Percentiles rank a stretch among this genome's conserved stretches.
phyloP scores from a whole-genome alignment of 2,888 invertebrate species.

The Micoletzkya japonica region DNA sequence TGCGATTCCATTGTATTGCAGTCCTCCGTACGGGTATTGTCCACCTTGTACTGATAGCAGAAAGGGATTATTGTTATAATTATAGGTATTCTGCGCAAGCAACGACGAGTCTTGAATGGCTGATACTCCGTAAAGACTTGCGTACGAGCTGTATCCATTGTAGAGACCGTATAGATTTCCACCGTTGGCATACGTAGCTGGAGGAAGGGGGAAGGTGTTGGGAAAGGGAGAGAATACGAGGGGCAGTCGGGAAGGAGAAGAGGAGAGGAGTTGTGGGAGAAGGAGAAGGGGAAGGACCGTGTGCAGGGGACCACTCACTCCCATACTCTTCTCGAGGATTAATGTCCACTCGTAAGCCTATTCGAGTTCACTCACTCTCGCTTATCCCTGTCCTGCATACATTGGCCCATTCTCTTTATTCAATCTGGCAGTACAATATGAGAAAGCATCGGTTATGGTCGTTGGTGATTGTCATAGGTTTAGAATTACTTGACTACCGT shows the following conservation, averaged over 20 bases:
- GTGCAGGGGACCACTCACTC: no score
- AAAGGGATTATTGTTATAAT: no score
- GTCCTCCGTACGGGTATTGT: constrained; percentile 1
- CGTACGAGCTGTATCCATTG: constrained; percentile 10
- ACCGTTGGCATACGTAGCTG: constrained; percentile 9
- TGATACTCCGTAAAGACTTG: no score
- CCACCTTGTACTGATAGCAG: not conserved
- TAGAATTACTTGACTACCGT: no score
- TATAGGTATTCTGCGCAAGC: no score
- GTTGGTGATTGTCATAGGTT: no score
- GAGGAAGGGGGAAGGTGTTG: constrained; percentile 22
- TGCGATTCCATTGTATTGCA: no score
- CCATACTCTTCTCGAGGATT: no score
- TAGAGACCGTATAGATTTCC: constrained; percentile 19
- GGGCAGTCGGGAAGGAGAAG: not conserved
- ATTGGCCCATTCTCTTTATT: constrained; percentile 18
- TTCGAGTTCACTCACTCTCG: constrained; percentile 1
- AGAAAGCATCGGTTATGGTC: no score
- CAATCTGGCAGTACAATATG: no score
- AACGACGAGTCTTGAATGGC: no score
- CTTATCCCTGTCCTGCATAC: constrained; percentile 6
- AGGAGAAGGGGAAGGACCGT: not conserved
- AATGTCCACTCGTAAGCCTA: not conserved
- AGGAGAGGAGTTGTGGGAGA: not conserved
- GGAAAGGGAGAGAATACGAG: constrained; percentile 24